phyloP scores from a whole-genome alignment of 1,140 invertebrate genomes.

The Anastrepha ludens region DNA sequence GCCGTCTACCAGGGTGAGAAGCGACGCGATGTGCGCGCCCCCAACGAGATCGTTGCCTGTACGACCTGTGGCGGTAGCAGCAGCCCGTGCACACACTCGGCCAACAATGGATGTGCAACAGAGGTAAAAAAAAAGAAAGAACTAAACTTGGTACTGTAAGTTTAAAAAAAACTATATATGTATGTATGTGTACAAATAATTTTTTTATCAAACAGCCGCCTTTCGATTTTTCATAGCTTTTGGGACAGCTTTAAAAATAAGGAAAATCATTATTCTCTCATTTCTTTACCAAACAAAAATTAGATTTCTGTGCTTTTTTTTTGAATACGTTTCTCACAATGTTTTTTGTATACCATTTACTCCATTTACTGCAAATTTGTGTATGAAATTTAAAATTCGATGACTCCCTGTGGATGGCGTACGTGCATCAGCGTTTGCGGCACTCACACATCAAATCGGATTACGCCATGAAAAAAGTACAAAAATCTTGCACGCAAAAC shows the following conservation, averaged over 20 bases:
- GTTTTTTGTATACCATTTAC: background rate
- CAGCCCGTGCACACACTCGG: constrained; percentile 87
- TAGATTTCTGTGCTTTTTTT: background rate
- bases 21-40: constrained; percentile 83
- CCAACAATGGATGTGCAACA: constrained; percentile 89
- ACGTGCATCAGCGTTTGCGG: background rate
- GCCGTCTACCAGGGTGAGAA: constrained; percentile 82
- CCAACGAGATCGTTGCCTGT: constrained; percentile 87
- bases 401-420: background rate
- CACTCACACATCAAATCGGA: constrained; percentile 31
- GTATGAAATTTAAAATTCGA: background rate
- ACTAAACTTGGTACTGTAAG: constrained; percentile 16
- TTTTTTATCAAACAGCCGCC: no score
- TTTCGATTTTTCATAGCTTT: no score
- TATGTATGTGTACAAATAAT: no score
- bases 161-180: background rate
- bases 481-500: background rate
- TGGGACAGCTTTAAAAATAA: no score
- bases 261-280: background rate
- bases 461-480: background rate
- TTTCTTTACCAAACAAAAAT: background rate
- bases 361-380: background rate
- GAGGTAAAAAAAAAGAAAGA: constrained; percentile 79
- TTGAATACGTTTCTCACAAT: background rate
- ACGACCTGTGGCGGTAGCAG: constrained; percentile 84